Percentiles rank a stretch among this genome's conserved stretches.
These are phyloP conservation scores for Bradypodion pumilum DNA, from an alignment of 2,797 vertebrate genomes.

Conservation along the genomic window DNA sequence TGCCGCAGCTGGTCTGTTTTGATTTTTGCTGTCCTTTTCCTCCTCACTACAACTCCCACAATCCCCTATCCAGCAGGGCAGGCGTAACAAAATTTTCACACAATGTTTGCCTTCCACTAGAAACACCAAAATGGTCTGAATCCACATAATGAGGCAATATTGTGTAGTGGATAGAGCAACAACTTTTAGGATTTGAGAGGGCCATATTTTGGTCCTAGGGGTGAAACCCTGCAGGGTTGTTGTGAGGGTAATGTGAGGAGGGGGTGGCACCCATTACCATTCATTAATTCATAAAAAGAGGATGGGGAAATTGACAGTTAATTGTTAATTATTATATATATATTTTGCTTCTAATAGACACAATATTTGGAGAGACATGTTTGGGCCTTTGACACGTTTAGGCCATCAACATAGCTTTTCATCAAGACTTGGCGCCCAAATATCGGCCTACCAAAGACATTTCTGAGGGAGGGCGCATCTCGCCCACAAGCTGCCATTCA, in stretches of 20 bases:
- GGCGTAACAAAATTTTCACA: not conserved
- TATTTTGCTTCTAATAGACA: no score
- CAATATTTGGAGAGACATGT: not conserved
- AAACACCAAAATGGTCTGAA: not conserved
- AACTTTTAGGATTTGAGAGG: no score
- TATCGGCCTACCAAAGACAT: not conserved
- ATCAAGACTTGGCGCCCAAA: no score
- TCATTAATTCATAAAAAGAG: not conserved
- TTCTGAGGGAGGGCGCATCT: not conserved
- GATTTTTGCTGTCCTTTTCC: not conserved
- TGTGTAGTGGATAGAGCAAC: no score
- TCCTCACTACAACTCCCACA: not conserved
- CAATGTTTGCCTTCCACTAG: not conserved
- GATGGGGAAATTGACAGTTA: not conserved
- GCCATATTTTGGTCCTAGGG: no score
- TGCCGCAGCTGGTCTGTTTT: no score
- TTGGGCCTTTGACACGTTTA: not conserved
- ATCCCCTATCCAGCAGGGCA: not conserved
- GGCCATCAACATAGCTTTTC: not conserved
- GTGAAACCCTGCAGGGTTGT: no score
- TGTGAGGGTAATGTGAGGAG: no score
- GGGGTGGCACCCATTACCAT: no score
- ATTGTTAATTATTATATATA: no score
- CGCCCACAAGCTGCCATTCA: no score
- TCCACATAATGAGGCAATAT: no score